Percentiles rank a stretch among this genome's conserved stretches.
Evolutionary conservation across 2,797 vertebrate genomes (phyloP).

Genomic region (Chaenodraco wilsoni): DNA sequence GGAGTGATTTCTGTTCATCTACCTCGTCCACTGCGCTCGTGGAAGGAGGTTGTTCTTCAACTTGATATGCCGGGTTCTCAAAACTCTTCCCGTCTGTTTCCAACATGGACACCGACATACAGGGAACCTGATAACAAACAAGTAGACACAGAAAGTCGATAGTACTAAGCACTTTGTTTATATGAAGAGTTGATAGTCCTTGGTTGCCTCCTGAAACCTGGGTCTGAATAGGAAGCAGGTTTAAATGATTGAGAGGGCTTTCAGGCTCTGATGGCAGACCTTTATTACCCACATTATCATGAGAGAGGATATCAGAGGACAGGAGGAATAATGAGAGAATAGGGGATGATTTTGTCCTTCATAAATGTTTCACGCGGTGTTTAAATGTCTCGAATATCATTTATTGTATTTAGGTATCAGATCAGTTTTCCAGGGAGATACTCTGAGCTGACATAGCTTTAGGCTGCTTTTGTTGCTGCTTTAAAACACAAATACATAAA

Average conservation of each 20-base stretch:
- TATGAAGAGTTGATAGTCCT: not conserved
- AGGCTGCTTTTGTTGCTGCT: too few relatives aligned
- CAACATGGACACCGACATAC: constrained; percentile 56
- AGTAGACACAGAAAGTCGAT: not conserved
- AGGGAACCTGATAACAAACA: constrained; percentile 54
- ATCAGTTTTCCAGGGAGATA: not conserved
- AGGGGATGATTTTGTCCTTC: not conserved
- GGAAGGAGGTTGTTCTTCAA: constrained; percentile 8
- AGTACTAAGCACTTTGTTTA: constrained; percentile 1
- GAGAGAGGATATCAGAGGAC: not conserved
- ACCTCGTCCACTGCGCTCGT: constrained; percentile 51
- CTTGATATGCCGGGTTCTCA: constrained; percentile 76
- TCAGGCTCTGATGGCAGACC: not conserved
- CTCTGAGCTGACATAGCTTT: too few relatives aligned
- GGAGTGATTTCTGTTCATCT: constrained; percentile 21
- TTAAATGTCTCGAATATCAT: not conserved
- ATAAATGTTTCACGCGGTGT: not conserved
- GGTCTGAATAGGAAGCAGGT: not conserved
- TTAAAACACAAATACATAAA: not conserved
- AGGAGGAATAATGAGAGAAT: not conserved
- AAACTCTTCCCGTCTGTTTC: constrained; percentile 60
- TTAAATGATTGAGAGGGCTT: not conserved
- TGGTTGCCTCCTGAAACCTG: not conserved
- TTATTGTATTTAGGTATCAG: not conserved
- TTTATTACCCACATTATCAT: not conserved